Percentiles rank a stretch among this genome's conserved stretches.
These are phyloP conservation scores for Sebastes hopkinsi DNA, from an alignment of 2,797 vertebrate species.

Conservation along the genomic window DNA sequence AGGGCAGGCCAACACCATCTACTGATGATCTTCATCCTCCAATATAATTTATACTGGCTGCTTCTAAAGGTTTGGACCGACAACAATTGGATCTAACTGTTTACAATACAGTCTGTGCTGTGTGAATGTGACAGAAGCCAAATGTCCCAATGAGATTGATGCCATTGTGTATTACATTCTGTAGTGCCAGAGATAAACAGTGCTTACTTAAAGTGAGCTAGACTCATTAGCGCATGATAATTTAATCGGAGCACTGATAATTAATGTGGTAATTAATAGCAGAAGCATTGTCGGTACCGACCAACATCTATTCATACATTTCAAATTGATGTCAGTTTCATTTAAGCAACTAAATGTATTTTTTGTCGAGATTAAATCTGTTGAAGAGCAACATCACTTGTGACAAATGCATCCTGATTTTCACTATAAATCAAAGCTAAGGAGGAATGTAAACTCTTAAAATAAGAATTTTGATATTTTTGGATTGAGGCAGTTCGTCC, in stretches of 20 bases:
- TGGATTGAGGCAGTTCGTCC: constrained; percentile 2
- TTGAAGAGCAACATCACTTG: background rate
- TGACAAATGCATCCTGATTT: background rate
- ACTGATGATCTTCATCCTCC: constrained; percentile 16
- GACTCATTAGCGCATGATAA: constrained; percentile 21
- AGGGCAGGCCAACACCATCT: background rate
- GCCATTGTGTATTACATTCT: constrained; percentile 1
- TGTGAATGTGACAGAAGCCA: constrained; percentile 9
- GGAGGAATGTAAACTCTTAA: background rate
- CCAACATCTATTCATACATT: background rate
- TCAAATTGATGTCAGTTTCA: background rate
- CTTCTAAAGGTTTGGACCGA: background rate
- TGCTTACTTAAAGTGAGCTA: background rate
- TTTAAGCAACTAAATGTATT: background rate
- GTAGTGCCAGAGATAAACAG: background rate
- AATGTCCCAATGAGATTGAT: background rate
- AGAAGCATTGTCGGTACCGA: background rate
- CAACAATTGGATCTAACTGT: background rate
- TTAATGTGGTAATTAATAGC: constrained; percentile 6
- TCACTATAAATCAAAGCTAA: background rate
- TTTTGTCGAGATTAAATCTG: background rate
- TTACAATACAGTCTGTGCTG: background rate
- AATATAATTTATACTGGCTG: constrained; percentile 1
- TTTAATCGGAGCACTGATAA: constrained; percentile 10
- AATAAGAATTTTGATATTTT: background rate